phyloP scores from a whole-genome alignment of 2,113 vertebrate species.

The Hippocampus zosterae region DNA sequence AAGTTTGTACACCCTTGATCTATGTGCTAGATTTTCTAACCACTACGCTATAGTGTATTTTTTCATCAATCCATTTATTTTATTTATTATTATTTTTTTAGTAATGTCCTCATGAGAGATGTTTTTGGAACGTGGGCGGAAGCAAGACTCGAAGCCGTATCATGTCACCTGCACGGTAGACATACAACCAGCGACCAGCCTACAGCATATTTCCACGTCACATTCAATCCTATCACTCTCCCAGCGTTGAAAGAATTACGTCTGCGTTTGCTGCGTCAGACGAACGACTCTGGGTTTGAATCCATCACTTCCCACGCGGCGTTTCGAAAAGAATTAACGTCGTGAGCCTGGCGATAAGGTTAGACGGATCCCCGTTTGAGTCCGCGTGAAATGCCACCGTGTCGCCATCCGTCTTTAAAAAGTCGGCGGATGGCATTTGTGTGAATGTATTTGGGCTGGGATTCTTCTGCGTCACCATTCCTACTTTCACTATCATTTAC shows the following conservation, averaged over 20 bases:
- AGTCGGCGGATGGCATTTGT: conserved; percentile 16
- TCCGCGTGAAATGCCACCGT: conserved; percentile 25
- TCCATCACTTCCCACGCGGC: conserved; percentile 10
- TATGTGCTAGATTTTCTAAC: too few species aligned
- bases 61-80: too few species aligned
- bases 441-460: conserved; percentile 25
- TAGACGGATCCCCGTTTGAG: conserved; percentile 22
- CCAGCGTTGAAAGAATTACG: conserved; percentile 15
- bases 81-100: too few species aligned
- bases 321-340: conserved; percentile 1
- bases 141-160: not conserved
- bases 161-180: not conserved
- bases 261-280: conserved; percentile 24
- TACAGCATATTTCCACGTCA: not conserved
- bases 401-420: conserved; percentile 29
- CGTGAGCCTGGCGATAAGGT: conserved; percentile 8
- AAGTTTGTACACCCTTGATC: too few species aligned
- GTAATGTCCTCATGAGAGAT: too few species aligned
- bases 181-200: not conserved
- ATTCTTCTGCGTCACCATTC: conserved; percentile 21
- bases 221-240: not conserved
- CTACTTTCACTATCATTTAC: conserved; percentile 54
- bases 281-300: conserved; percentile 15
- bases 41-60: too few species aligned
- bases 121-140: not conserved